phyloP scores from a whole-genome alignment of 2,797 vertebrate genomes.

The Helostoma temminkii region DNA sequence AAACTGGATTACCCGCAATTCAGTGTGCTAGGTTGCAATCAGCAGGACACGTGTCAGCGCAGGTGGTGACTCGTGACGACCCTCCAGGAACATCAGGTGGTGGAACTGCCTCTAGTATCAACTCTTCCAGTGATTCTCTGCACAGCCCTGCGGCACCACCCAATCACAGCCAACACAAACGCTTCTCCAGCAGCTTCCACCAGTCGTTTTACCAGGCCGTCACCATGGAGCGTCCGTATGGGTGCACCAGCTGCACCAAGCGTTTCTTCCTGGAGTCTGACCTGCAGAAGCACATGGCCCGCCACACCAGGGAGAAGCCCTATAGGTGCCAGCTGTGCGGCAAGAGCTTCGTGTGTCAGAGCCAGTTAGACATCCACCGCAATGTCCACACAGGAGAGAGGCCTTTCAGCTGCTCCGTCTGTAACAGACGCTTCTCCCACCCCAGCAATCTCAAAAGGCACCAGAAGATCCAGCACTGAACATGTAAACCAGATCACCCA shows the following conservation, averaged over 20 bases:
- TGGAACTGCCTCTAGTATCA: background rate
- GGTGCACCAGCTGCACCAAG: slow-evolving; percentile 70
- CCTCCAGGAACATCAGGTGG: slow-evolving; percentile 12
- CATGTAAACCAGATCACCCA: background rate
- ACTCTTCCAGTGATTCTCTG: slow-evolving; percentile 8
- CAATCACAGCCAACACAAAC: background rate
- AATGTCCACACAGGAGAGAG: slow-evolving; percentile 78
- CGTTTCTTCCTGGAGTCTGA: slow-evolving; percentile 67
- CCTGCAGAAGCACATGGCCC: slow-evolving; percentile 64
- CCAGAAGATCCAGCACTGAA: slow-evolving; percentile 68
- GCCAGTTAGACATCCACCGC: slow-evolving; percentile 74
- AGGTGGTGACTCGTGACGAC: background rate
- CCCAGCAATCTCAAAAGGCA: slow-evolving; percentile 78
- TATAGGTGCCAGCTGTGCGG: slow-evolving; percentile 65
- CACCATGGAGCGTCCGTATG: slow-evolving; percentile 50
- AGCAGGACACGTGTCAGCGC: background rate
- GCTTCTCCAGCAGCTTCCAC: slow-evolving; percentile 5
- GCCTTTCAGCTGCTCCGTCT: slow-evolving; percentile 69
- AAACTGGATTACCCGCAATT: background rate
- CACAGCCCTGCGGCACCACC: background rate
- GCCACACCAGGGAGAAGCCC: slow-evolving; percentile 63
- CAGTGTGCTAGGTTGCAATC: slow-evolving; percentile 2
- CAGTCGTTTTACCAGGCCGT: slow-evolving; percentile 24
- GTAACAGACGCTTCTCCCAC: slow-evolving; percentile 68
- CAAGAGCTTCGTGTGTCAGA: slow-evolving; percentile 75